Base-by-base conservation (phyloP, 2,797 vertebrate species). In the Siniperca obscura region DNA sequence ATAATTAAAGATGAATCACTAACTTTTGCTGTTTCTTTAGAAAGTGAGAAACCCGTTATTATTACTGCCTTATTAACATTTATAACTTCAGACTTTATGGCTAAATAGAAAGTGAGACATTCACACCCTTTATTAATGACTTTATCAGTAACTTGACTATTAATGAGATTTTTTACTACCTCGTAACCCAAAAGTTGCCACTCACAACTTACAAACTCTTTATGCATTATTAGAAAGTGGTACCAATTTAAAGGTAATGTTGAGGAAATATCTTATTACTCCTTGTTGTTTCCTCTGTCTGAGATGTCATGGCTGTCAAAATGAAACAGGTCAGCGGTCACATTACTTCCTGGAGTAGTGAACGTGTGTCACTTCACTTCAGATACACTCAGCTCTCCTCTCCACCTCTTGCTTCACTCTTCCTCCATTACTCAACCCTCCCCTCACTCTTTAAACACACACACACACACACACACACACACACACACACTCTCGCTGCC, bases 401-500 rank as follows among this genome's bases (percentile, higher is more conserved):
- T 65, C 61, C 16, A 22, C 36, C 64, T n/a, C 50, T 30, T 16
- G 2, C 27, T 7, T 64, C 38, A 56, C 46, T 67, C 66, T 66
- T 21, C 40, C 67, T 59, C 65, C 52, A 44, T 48, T 25, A 74
- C 40, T 48, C 30, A n/a, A 19, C 30, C 36, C 17, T 64, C 17
- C 61, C 5, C 55, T 57, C 46, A 27, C 60, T 21, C 27, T 38
- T 36, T 38, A 57, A 77, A 82, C 34, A 44, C 52, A 71, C 60
- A 25, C 44, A 60, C 30, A 52, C 64, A 61, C 46, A 61, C 46
- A 50, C 40, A 57, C 74, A 61, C 46, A 50, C 40, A 57, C 74
- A 52, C 64, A 61, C 46, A 61, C 46, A 50, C 40, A 57, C 74
- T 22, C 64, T 80, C 68, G 25, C 46, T 76, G 74, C 60, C 86